Base-by-base conservation (phyloP, 2,888 invertebrate genomes). In the Tachina fera region DNA sequence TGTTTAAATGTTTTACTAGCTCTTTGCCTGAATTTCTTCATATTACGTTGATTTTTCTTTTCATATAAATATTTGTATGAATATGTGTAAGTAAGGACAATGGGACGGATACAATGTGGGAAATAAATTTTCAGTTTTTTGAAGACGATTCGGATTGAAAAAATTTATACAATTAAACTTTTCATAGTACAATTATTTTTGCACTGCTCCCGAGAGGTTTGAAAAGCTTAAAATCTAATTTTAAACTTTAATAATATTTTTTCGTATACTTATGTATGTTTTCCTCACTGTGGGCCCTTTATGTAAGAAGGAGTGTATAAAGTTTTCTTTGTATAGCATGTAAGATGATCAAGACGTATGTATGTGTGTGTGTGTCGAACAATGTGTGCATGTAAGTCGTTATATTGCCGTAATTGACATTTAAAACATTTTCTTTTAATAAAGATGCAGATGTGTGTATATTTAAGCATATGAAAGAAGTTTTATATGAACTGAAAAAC, bases 341-440 rank as follows among this genome's bases (percentile, higher is more conserved):
- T 51, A 19, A 65, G 31, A 65, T 47, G 60, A 14, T 53, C 56
- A 82, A 70, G 70, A 61, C 53, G 58, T 31, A 74, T 65, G 65
- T 31, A 6, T 58, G 19, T 5, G 39, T 9, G 19, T 53, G 22
- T 22, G 11, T 41, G 61, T 49, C 9, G 11, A 3, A 10, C n/a
- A 31, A 41, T 47, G 39, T 60, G 45, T 74, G 8, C n/a, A 58
- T 68, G 60, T 47, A 63, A 56, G 70, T 56, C 47, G 61, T 76
- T 76, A 56, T 56, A 56, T 63, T 13, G 10, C 14, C 61, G 56
- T 76, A 76, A 81, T 81, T 82, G 82, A 76, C 75, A 82, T 82
- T 82, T 82, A 82, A 70, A 56, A 47, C 70, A 76, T 70, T 76
- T 68, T 75, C 31, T 53, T 65, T 43, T 75, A 71, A 71, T 22